Base-by-base conservation (phyloP, 2,797 vertebrate genomes). In the Sebastes kiyomatsui region DNA sequence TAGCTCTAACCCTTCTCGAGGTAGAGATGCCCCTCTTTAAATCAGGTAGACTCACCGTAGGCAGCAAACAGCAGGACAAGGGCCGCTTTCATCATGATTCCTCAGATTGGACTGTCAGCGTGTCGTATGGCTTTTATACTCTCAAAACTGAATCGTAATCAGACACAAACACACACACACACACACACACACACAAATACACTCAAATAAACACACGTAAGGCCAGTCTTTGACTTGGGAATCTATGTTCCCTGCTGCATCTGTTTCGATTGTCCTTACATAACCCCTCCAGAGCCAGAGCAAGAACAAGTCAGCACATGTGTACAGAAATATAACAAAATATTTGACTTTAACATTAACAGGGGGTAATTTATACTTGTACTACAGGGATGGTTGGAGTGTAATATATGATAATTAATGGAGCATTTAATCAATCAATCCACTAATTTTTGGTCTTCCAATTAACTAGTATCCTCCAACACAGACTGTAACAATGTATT, bases 51-150 rank as follows among this genome's bases (percentile, higher is more conserved):
- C 83, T 85, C 72, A 85, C 79, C 79, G 1, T 65, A 55, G 75
- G 75, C 75, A 20, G 52, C 79, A 16, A 85, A 68, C 46, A 79
- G 62, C 83, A 85, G 79, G 55, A 85, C 71, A 13, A 82, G 72
- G 5, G 52, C 72, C 4, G 25, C 56, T 65, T 59, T 72, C 49
- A 72, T 65, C 79, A 58, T 82, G 75, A 67, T 32, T 75, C 52
- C 49, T 67, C 33, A 42, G 20, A 23, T 30, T 70, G n/a, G 46
- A 52, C 27, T 3, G n/a, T 64, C 32, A 75, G 46, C 28, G 35
- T 16, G 30, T 28, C 6, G 3, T 11, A 7, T 3, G 27, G 46
- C 42, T 85, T 75, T 81, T 78, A 81, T 78, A 81, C 60, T 28
- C 67, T 46, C 13, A 1, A 42, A 54, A 46, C 5, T 1, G 7